These are phyloP conservation scores for Bucorvus abyssinicus DNA, from an alignment of 2,797 vertebrate species.

Conservation along the genomic window DNA sequence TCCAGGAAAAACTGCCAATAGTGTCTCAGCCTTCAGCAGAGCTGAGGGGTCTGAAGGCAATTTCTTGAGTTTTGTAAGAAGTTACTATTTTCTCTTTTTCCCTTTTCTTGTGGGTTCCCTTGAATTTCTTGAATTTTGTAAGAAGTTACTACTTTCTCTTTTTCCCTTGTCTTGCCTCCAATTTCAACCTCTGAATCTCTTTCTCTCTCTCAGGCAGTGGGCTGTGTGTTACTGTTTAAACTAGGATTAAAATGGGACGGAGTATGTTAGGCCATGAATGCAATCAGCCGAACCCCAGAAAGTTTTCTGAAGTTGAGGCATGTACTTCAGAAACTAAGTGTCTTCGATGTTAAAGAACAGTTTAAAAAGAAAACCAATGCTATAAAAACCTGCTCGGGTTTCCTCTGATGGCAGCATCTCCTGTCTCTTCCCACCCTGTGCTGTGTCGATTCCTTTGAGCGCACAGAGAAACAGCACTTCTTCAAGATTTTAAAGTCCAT, in stretches of 20 bases:
- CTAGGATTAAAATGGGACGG: not conserved
- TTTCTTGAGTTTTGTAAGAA: not conserved
- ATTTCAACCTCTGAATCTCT: not conserved
- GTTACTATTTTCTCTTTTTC: not conserved
- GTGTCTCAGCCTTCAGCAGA: not conserved
- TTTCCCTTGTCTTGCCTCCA: not conserved
- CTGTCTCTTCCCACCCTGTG: not conserved
- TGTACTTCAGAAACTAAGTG: not conserved
- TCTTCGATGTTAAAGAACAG: not conserved
- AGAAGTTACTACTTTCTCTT: not conserved
- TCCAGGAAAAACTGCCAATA: not conserved
- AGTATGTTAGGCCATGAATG: not conserved
- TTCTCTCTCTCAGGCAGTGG: not conserved
- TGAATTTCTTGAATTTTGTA: not conserved
- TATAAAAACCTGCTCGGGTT: not conserved
- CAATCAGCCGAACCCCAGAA: not conserved
- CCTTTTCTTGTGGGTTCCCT: not conserved
- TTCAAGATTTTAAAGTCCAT: not conserved
- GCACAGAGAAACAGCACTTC: not conserved
- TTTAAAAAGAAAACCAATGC: not conserved
- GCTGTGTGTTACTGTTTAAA: not conserved
- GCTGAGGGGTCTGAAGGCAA: too few relatives aligned
- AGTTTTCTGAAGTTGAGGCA: not conserved
- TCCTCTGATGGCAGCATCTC: not conserved
- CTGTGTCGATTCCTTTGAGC: accelerated